Base-by-base conservation (phyloP, 2,113 vertebrate genomes). In the Perccottus glenii region DNA sequence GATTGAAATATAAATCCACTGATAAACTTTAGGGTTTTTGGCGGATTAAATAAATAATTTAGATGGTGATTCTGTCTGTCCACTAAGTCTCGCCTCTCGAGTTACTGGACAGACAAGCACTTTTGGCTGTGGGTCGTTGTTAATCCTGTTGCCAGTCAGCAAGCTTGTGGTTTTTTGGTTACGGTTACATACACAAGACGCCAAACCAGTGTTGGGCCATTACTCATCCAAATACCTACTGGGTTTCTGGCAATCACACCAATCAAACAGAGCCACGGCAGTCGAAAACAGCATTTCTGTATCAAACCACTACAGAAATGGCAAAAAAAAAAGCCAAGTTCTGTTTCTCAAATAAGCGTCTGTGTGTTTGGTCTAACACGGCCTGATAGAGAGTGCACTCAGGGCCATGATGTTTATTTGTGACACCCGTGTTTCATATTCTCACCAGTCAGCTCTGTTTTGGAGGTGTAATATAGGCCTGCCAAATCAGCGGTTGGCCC, bases 401-500 rank as follows among this genome's bases (percentile, higher is more conserved):
- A 9, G n/a, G 48, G 76, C 42, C 45, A 40, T 55, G 62, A 62
- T 84, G 72, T 60, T 85, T 63, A 80, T 80, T 87, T 78, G 73
- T 80, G 76, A 85, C 78, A 74, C 83, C 78, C 84, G 83, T 78
- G 87, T 90, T 87, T 86, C 74, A 86, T 84, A 84, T 85, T 83
- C 83, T 78, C 62, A 36, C 86, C 86, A 83, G 69, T 87, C 81
- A 82, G 83, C 79, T 57, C 70, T 70, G 80, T 65, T 80, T 86
- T 87, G 78, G 75, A 87, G 86, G 85, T 84, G 84, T 84, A 87
- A 88, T 88, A 81, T 84, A 70, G 79, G 73, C 68, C 81, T 85
- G 88, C 83, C 89, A 87, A 89, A 89, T 83, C 85, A 89, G 84
- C 67, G 47, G 88, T 77, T 51, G 77, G 65, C 73, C 86, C 89